phyloP scores from a whole-genome alignment of 2,113 vertebrate species.

The Ia io region DNA sequence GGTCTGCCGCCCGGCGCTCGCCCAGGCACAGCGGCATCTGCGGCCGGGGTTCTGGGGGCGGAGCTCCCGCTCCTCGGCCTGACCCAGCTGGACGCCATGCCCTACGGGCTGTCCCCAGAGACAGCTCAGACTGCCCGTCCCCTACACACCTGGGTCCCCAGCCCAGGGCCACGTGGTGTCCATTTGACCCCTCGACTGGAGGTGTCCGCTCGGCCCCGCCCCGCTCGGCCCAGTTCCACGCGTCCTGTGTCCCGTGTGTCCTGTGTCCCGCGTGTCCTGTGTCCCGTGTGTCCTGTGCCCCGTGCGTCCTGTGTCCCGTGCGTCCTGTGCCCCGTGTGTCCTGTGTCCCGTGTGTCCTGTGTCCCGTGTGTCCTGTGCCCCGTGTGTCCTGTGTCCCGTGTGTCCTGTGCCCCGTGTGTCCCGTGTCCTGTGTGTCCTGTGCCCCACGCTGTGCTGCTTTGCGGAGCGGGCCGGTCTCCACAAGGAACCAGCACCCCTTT shows the following conservation, averaged over 20 bases:
- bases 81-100: background rate
- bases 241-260: background rate
- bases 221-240: no score
- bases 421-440: no score
- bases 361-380: no score
- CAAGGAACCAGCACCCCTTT: background rate
- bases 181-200: no score
- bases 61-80: no score
- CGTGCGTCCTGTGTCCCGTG: no score
- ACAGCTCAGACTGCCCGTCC: background rate
- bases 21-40: no score
- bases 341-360: background rate
- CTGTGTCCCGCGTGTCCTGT: background rate
- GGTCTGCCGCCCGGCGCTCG: no score
- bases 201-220: background rate
- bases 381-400: no score
- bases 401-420: fast-evolving
- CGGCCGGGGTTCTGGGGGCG: no score
- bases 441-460: fast-evolving
- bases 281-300: no score
- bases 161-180: background rate
- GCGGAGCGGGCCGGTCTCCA: background rate
- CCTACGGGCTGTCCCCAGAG: fast-evolving
- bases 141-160: background rate
- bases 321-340: fast-evolving